Evolutionary conservation across 2,797 vertebrate genomes (phyloP).

Genomic region (Echeneis naucrates): DNA sequence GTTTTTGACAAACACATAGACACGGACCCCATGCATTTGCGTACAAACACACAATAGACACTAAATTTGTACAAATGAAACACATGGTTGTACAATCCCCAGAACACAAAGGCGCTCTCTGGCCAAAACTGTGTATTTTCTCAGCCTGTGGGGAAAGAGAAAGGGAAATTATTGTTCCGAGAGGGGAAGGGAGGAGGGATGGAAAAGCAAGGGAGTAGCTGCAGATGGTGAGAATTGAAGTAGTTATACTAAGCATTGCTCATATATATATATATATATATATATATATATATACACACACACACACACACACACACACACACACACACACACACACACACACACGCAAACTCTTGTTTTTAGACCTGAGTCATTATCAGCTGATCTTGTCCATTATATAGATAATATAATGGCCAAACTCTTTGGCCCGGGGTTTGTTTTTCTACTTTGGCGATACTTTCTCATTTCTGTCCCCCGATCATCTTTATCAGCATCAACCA

Average conservation of each 20-base stretch:
- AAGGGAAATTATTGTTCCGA: slow-evolving; percentile 45
- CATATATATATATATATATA: slow-evolving; percentile 2
- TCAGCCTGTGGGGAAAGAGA: slow-evolving; percentile 40
- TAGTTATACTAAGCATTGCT: slow-evolving; percentile 3
- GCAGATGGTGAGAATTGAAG: slow-evolving; percentile 25
- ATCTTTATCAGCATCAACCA: slow-evolving; percentile 8
- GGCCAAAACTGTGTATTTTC: slow-evolving; percentile 55
- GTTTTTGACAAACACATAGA: slow-evolving; percentile 26
- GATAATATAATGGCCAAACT: neutral
- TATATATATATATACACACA: too few relatives aligned
- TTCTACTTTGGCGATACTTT: neutral
- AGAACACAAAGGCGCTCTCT: slow-evolving; percentile 46
- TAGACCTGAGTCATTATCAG: neutral
- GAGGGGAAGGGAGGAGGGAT: slow-evolving; percentile 29
- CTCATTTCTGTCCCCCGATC: slow-evolving; percentile 1
- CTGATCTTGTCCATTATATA: neutral
- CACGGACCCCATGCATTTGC: slow-evolving; percentile 12
- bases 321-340: too few relatives aligned
- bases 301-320: too few relatives aligned
- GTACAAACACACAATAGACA: slow-evolving; percentile 18
- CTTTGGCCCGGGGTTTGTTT: neutral
- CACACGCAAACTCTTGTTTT: too few relatives aligned
- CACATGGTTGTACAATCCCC: slow-evolving; percentile 37
- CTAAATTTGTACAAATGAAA: slow-evolving; percentile 39
- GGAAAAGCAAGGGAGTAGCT: slow-evolving; percentile 24